phyloP scores from a whole-genome alignment of 2,797 vertebrate genomes.

The Tinamus major region DNA sequence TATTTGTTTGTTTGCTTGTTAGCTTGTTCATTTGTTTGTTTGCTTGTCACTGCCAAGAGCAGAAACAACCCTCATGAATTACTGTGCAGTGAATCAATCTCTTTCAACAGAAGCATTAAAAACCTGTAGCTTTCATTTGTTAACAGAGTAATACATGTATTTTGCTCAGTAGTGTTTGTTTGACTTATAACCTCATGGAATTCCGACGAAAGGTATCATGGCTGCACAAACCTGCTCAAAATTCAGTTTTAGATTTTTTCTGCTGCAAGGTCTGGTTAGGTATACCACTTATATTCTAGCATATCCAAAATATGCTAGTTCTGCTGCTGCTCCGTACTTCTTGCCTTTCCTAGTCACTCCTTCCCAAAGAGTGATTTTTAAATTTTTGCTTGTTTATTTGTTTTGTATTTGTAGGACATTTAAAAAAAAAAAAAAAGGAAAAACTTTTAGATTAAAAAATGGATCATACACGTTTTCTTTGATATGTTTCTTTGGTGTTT shows the following conservation, averaged over 20 bases:
- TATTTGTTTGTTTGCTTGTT: conserved; percentile 48
- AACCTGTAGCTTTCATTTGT: conserved; percentile 59
- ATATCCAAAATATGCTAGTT: background rate
- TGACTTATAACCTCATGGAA: conserved; percentile 58
- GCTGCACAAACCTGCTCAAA: conserved; percentile 64
- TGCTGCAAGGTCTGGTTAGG: background rate
- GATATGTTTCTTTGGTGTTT: background rate
- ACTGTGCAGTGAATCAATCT: conserved; percentile 61
- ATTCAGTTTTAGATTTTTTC: conserved; percentile 18
- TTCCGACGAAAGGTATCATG: conserved; percentile 58
- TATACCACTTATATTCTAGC: background rate
- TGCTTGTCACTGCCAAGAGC: conserved; percentile 68
- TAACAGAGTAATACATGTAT: conserved; percentile 55
- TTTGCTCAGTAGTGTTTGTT: conserved; percentile 55
- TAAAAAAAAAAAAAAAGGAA: background rate
- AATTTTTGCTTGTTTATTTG: background rate
- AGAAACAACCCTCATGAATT: conserved; percentile 72
- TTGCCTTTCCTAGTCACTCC: background rate
- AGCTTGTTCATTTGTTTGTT: conserved; percentile 54
- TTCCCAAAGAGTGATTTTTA: background rate
- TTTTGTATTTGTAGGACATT: conserved; percentile 19
- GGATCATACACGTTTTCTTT: background rate
- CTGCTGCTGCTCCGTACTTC: conserved; percentile 11
- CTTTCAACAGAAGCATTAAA: conserved; percentile 62
- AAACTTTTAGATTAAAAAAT: conserved; percentile 4